Conservation (phyloP, 2,113 vertebrate species). For the Carassius carassius region DNA sequence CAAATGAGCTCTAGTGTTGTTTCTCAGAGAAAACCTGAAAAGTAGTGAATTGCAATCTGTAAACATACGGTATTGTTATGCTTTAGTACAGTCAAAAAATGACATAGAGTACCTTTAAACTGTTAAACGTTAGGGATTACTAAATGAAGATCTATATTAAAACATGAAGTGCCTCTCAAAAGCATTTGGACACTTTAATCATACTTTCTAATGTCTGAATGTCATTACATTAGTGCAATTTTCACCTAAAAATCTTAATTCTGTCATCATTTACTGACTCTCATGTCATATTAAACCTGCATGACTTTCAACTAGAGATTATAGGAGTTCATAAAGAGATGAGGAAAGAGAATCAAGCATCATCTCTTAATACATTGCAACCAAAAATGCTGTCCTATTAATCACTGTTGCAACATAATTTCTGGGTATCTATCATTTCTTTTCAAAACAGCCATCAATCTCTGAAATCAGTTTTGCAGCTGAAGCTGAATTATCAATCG, state of each 20-base stretch:
- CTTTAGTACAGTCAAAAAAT: too few species aligned
- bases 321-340: too few species aligned
- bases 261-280: background rate
- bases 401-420: background rate
- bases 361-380: background rate
- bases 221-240: background rate
- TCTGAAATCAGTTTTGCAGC: slow-evolving; percentile 23
- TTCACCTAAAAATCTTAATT: background rate
- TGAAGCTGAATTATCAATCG: slow-evolving; percentile 18
- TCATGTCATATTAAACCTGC: too few species aligned
- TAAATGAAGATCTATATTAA: background rate
- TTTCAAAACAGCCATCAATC: slow-evolving; percentile 29
- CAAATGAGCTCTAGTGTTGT: too few species aligned
- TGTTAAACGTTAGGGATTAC: background rate
- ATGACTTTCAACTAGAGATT: background rate
- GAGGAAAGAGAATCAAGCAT: too few species aligned
- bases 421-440: background rate
- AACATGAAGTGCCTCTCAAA: background rate
- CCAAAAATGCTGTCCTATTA: background rate
- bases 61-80: too few species aligned
- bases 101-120: background rate
- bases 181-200: background rate
- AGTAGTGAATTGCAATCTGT: too few species aligned
- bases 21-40: too few species aligned
- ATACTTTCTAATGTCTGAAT: background rate